A percentile compares a stretch with the other conserved stretches of the same genome.
phyloP scores from a whole-genome alignment of 2,113 vertebrate genomes.

The Athene cunicularia region DNA sequence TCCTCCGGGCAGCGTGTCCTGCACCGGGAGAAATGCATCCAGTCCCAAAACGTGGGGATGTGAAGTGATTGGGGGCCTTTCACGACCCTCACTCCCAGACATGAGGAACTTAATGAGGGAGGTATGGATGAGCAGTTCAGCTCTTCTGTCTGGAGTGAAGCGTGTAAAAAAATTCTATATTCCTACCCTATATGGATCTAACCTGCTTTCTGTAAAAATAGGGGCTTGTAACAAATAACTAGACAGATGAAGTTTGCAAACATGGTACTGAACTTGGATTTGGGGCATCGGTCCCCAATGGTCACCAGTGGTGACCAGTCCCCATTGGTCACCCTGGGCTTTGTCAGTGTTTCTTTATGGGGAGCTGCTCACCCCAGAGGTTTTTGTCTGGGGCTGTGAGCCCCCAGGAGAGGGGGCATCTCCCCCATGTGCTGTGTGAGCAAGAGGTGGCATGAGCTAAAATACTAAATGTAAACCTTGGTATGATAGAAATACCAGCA shows the following conservation, averaged over 20 bases:
- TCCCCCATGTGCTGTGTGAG: fast-evolving
- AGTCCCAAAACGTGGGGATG: fast-evolving
- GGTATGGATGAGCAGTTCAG: fast-evolving
- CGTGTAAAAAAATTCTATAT: background rate
- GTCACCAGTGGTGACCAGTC: too few species aligned
- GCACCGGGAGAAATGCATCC: fast-evolving
- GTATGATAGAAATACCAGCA: background rate
- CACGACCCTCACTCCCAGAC: too few species aligned
- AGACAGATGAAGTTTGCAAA: background rate
- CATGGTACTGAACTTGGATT: background rate
- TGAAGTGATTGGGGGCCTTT: background rate
- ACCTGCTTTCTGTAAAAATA: background rate
- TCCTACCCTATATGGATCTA: background rate
- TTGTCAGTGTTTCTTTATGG: background rate
- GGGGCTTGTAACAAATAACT: background rate
- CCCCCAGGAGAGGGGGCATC: background rate
- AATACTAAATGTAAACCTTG: background rate
- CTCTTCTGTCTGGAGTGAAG: background rate
- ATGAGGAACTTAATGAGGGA: background rate
- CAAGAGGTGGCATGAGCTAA: background rate
- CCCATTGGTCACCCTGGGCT: background rate
- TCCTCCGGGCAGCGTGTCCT: fast-evolving
- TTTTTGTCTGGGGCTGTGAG: background rate
- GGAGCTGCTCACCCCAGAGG: background rate
- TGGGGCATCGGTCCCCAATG: background rate